Conservation (phyloP, 2,797 vertebrate genomes). For the Syncerus caffer region DNA sequence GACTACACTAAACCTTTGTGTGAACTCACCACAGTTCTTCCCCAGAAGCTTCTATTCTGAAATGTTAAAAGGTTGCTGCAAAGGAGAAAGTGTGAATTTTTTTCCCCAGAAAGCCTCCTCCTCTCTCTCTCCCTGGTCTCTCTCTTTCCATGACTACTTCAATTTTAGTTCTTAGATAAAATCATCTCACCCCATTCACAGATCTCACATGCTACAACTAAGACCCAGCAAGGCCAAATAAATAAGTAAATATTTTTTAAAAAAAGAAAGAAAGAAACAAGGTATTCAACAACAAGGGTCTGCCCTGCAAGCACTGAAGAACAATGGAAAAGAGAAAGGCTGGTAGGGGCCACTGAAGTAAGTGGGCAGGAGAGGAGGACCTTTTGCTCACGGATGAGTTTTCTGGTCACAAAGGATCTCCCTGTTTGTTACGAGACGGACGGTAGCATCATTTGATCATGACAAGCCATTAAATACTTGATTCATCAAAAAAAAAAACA, state of each 20-base stretch:
- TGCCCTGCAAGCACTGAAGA: not conserved
- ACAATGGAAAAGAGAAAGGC: not conserved
- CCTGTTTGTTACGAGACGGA: not conserved
- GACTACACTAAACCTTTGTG: not conserved
- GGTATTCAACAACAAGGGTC: not conserved
- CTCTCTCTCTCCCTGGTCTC: not conserved
- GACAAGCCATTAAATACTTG: not conserved
- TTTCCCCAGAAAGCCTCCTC: not conserved
- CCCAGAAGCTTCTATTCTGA: not conserved
- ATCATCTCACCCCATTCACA: not conserved
- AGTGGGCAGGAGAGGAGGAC: not conserved
- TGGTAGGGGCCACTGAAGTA: not conserved
- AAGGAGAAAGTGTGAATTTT: not conserved
- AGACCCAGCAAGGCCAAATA: not conserved
- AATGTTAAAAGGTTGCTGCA: not conserved
- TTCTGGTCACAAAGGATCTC: not conserved
- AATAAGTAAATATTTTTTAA: not conserved
- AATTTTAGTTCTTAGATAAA: constrained; percentile 8
- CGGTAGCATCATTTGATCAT: not conserved
- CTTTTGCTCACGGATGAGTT: not conserved
- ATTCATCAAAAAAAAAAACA: no score
- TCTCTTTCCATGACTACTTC: not conserved
- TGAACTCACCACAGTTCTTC: not conserved
- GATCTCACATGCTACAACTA: not conserved
- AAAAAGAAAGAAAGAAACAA: not conserved